phyloP scores from a whole-genome alignment of 2,888 invertebrate species.

The Plebejus melissa region DNA sequence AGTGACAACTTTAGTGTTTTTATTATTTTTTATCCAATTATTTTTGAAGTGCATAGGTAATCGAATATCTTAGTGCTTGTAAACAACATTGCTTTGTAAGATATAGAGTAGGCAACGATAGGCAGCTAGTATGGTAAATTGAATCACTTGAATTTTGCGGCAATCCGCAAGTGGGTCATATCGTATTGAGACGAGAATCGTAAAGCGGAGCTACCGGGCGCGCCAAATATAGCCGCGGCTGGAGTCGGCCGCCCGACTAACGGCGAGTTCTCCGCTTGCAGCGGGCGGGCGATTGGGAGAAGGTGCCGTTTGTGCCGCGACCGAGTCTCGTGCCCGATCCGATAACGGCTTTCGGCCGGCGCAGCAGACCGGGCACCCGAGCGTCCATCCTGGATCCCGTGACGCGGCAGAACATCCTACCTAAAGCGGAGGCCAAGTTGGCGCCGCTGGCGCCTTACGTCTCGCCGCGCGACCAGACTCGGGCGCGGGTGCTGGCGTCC shows the following conservation, averaged over 20 bases:
- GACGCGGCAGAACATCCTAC: constrained; percentile 81
- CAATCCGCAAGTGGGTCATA: constrained; percentile 67
- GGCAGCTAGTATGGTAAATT: constrained; percentile 36
- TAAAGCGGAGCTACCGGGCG: constrained; percentile 71
- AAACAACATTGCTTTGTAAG: constrained; percentile 65
- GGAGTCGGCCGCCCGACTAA: constrained; percentile 72
- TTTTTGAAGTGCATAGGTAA: constrained; percentile 1
- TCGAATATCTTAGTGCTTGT: constrained; percentile 50
- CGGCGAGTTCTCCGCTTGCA: constrained; percentile 81
- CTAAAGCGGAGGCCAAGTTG: constrained; percentile 78
- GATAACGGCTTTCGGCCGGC: constrained; percentile 89
- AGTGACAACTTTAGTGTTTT: constrained; percentile 18
- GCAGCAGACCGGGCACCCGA: constrained; percentile 72
- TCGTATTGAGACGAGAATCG: constrained; percentile 60
- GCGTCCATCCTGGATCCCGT: constrained; percentile 73
- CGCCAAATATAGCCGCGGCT: constrained; percentile 80
- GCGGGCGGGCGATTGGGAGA: constrained; percentile 92
- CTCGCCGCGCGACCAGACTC: constrained; percentile 82
- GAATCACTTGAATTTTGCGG: constrained; percentile 43
- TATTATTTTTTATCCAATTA: neutral
- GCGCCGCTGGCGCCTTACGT: constrained; percentile 83
- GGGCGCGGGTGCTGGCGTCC: constrained; percentile 80
- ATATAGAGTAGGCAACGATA: constrained; percentile 39
- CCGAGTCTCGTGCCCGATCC: constrained; percentile 92
- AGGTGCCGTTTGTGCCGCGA: constrained; percentile 91